A percentile compares a stretch with the other conserved stretches of the same genome.
Evolutionary conservation across 1,140 invertebrate genomes (phyloP).

Genomic region (Cryptotermes secundus): DNA sequence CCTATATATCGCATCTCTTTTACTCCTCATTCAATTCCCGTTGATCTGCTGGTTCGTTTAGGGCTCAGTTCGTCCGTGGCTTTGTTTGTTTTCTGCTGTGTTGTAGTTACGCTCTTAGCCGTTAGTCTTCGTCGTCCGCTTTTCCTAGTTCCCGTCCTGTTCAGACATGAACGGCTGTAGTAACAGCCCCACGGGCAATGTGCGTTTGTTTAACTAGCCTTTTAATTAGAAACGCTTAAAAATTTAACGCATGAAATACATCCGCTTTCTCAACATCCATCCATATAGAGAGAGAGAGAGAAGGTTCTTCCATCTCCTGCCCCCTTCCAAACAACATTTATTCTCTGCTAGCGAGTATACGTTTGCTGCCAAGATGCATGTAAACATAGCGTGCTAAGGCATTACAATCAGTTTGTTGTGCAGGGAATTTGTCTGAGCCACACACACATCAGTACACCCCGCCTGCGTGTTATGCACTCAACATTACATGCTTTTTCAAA

Average conservation of each 20-base stretch:
- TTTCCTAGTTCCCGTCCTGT: not conserved
- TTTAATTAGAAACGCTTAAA: conserved; percentile 56
- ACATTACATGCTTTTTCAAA: no score
- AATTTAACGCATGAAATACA: conserved; percentile 51
- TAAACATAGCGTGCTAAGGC: not conserved
- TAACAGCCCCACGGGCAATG: conserved; percentile 24
- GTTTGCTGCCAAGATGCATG: not conserved
- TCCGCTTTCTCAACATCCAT: conserved; percentile 37
- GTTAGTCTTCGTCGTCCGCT: not conserved
- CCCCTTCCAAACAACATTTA: not conserved
- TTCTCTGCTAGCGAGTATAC: not conserved
- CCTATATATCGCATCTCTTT: not conserved
- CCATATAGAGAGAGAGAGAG: conserved; percentile 21
- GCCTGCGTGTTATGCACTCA: no score
- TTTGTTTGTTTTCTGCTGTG: conserved; percentile 31
- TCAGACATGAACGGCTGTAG: not conserved
- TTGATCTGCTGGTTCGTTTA: not conserved
- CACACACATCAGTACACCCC: not conserved
- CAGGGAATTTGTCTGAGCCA: not conserved
- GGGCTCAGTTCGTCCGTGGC: conserved; percentile 10
- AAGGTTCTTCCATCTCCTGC: not conserved
- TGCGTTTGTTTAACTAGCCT: conserved; percentile 52
- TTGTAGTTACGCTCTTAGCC: conserved; percentile 16
- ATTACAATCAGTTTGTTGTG: not conserved
- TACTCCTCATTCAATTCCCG: not conserved